Evolutionary conservation across 1,140 invertebrate genomes (phyloP).

Genomic region (Heliconius nattereri): DNA sequence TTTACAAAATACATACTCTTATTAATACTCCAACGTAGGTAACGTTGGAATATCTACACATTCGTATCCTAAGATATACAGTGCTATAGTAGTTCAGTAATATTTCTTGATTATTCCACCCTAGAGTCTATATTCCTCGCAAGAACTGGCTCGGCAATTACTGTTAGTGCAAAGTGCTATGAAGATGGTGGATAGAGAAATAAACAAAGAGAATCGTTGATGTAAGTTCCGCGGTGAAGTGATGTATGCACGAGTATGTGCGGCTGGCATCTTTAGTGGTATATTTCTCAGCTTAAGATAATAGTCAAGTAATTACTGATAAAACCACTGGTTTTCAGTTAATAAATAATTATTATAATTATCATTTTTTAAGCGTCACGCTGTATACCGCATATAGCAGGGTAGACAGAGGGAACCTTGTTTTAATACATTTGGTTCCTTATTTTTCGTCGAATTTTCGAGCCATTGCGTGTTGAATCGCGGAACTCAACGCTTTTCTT

Average conservation of each 20-base stretch:
- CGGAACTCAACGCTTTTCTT: no score
- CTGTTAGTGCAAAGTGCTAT: constrained; percentile 37
- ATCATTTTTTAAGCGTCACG: no score
- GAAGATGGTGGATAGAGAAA: constrained; percentile 32
- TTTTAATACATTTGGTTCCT: no score
- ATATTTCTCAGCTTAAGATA: not conserved
- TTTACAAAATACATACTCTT: not conserved
- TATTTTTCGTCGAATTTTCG: no score
- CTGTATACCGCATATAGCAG: no score
- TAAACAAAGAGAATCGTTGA: constrained; percentile 27
- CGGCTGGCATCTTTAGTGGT: not conserved
- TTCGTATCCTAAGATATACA: not conserved
- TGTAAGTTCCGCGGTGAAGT: constrained; percentile 7
- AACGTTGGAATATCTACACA: not conserved
- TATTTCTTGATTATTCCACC: constrained; percentile 35
- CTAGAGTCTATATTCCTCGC: constrained; percentile 24
- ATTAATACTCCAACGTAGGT: no score
- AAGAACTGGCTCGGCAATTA: constrained; percentile 31
- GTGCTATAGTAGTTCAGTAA: constrained; percentile 10
- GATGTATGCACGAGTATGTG: not conserved
- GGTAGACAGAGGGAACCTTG: no score
- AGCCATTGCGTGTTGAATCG: no score
- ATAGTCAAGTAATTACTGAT: not conserved
- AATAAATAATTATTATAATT: no score
- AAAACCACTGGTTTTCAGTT: not conserved